Base-by-base conservation (phyloP, 2,113 vertebrate genomes). In the Malurus alboscapulatus region DNA sequence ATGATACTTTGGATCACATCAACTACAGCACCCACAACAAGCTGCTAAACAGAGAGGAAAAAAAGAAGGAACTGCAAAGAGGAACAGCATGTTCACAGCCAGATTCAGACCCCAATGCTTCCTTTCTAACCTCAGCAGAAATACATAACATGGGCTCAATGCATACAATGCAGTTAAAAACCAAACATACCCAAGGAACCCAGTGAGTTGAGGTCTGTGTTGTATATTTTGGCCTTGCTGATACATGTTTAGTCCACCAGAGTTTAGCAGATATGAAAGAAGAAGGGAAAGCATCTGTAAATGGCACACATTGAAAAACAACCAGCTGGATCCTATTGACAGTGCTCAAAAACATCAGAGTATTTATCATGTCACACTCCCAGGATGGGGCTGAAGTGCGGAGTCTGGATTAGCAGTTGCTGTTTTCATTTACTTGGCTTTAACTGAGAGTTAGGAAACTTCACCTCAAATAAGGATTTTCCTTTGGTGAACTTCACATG, bases 381-480 rank as follows among this genome's bases (percentile, higher is more conserved):
- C 78, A 92, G 51, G 58, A 75, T 40, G 27, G 34, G 59, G 84
- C 77, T 30, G 82, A 84, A 82, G 26, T 58, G 74, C 63, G 84
- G 38, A 50, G 17, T 29, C 50, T 55, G 42, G 62, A 36, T 54
- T 34, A 61, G 45, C 36, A 68, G 25, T 54, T 67, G n/a, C 61
- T 76, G 26, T 62, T 91, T 91, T 51, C 32, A 34, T 76, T 91
- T 68, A 82, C 13, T 68, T 61, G 27, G 71, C 69, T 93, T 66
- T 58, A 82, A 54, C 14, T 54, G 30, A 75, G 50, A 54, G 30
- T 61, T 61, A 14, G 18, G 38, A 79, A 92, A 66, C 9, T 17
- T 40, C 38, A 38, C 22, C 68, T 84, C 45, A 76, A 32, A n/a
- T 32, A 12, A 54, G 14, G 9, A 4, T 40, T 50, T 12, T 72